Base-by-base conservation (phyloP, 53 echinoderm and acorn worm species). In the Echinometra lucunter region DNA sequence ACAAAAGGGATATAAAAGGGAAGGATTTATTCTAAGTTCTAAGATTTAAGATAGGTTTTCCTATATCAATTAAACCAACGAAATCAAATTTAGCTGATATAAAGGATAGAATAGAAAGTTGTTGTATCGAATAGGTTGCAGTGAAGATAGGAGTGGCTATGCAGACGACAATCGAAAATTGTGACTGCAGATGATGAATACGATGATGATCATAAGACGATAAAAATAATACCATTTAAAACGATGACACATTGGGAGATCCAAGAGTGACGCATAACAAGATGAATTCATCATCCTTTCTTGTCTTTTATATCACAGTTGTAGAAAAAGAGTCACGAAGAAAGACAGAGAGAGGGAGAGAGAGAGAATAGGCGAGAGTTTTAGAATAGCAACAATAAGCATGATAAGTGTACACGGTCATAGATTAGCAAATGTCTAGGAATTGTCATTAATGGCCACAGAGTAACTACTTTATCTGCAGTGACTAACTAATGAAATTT, bases 401-500 rank as follows among this genome's bases (percentile, higher is more conserved):
- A n/a, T n/a, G n/a, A n/a, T n/a, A n/a, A n/a, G n/a, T 32, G 12
- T 69, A 49, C 44, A 44, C 42, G 19, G 45, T 69, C 69, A 44
- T 44, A 82, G 49, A 53, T 88, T 88, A 45, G 28, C 53, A 17
- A 88, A 57, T 57, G 44, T 53, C 30, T 55, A 0, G 23, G 49
- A 89, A 60, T 3, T 34, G 58, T 60, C 89, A 60, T 34, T 58
- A 89, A 89, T 35, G 38, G 60, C 40, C 35, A 40, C 37, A 89
- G 2, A 40, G 58, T 37, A 89, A 58, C 58, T 58, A 17, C 40
- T 89, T 78, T 49, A 89, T 89, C 37, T 60, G 60, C 37, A 57
- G 89, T 27, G 19, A 58, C 60, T 58, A 57, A 57, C 38, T 89
- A 89, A 89, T 89, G 57, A 58, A 35, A 89, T 89, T 58, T 58